phyloP scores from a whole-genome alignment of 2,888 invertebrate species.

The Congeria kusceri region DNA sequence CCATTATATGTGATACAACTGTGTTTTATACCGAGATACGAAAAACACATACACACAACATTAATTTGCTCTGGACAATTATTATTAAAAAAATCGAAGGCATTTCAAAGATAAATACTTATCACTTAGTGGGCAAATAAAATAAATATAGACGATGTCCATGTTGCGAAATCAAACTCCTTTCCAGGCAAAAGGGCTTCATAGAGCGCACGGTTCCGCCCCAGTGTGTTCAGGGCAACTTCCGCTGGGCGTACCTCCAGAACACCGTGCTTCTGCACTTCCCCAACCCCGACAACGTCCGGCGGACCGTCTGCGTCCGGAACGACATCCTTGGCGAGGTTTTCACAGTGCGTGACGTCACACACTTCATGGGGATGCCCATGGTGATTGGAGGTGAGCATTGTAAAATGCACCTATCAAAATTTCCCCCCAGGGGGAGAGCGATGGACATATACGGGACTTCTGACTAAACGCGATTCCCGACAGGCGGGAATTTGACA shows the following conservation, averaged over 20 bases:
- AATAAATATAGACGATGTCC: no score
- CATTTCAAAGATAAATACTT: no score
- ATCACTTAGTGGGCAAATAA: no score
- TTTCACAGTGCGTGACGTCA: slow-evolving; percentile 41
- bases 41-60: no score
- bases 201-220: slow-evolving; percentile 22
- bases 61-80: not conserved
- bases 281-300: slow-evolving; percentile 1
- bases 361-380: slow-evolving; percentile 30
- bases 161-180: no score
- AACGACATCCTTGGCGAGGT: slow-evolving; percentile 24
- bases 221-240: slow-evolving; percentile 37
- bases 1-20: no score
- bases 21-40: no score
- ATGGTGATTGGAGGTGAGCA: slow-evolving; percentile 34
- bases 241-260: slow-evolving; percentile 48
- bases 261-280: slow-evolving; percentile 38
- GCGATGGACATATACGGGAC: no score
- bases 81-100: not conserved
- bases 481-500: no score
- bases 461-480: no score
- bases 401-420: no score
- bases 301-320: slow-evolving; percentile 35
- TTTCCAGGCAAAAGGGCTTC: not conserved
- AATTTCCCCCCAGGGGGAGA: no score